phyloP scores from a whole-genome alignment of 2,113 vertebrate species.

The Oceanites oceanicus region DNA sequence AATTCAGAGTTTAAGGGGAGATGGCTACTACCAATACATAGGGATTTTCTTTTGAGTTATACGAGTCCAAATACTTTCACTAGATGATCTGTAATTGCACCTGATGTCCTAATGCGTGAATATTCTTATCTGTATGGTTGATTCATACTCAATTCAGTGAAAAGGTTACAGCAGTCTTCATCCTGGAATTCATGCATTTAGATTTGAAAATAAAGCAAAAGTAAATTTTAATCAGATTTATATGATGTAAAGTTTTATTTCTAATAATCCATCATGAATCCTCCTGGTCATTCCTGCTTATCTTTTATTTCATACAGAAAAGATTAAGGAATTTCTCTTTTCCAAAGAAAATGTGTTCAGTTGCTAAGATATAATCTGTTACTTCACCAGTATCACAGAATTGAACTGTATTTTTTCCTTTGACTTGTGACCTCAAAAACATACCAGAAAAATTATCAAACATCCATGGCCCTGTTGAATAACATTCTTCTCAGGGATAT shows the following conservation, averaged over 20 bases:
- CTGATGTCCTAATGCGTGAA: background rate
- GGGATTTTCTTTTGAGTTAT: background rate
- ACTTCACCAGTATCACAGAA: background rate
- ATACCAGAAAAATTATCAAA: background rate
- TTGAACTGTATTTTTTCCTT: background rate
- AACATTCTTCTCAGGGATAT: background rate
- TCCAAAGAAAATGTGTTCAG: background rate
- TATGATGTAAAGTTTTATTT: background rate
- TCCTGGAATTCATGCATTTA: background rate
- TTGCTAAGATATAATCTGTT: background rate
- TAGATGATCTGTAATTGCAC: background rate
- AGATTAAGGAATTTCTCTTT: background rate
- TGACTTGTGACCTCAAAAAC: background rate
- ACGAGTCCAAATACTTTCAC: background rate
- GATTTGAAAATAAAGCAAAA: background rate
- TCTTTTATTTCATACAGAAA: background rate
- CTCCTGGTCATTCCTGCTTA: background rate
- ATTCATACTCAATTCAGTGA: background rate
- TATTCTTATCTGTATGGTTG: background rate
- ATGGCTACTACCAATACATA: background rate
- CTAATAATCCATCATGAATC: background rate
- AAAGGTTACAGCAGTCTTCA: background rate
- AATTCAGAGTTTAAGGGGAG: background rate
- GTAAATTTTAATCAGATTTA: background rate
- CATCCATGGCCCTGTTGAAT: background rate